phyloP scores from a whole-genome alignment of 2,888 invertebrate species.

The Zele albiditarsus region DNA sequence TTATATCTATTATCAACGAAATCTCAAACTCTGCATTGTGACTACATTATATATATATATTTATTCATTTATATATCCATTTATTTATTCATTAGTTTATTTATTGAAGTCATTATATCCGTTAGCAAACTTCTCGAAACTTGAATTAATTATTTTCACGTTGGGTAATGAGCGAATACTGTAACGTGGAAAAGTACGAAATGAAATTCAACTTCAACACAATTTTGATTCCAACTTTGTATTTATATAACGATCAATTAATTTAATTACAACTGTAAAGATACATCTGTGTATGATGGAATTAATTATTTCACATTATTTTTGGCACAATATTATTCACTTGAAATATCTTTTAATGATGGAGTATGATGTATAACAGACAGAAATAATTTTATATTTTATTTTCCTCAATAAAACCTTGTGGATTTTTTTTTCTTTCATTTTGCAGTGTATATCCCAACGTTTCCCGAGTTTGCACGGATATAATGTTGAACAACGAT shows the following conservation, averaged over 20 bases:
- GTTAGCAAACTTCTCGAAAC: neutral
- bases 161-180: neutral
- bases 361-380: neutral
- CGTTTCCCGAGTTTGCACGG: neutral
- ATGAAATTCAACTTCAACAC: neutral
- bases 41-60: too few relatives aligned
- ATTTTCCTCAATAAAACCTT: neutral
- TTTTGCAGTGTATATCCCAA: neutral
- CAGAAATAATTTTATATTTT: neutral
- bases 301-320: conserved; percentile 1
- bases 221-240: conserved; percentile 4
- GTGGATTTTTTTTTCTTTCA: neutral
- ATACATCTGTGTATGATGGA: neutral
- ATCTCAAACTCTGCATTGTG: too few relatives aligned
- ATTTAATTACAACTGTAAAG: neutral
- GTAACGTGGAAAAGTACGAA: conserved; percentile 5
- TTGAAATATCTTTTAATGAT: neutral
- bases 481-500: neutral
- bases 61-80: neutral
- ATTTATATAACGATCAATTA: neutral
- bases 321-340: neutral
- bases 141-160: conserved; percentile 8
- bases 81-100: neutral
- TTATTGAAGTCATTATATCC: conserved; percentile 16
- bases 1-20: too few relatives aligned